phyloP scores from a whole-genome alignment of 2,113 vertebrate species.

The Morone chrysops region DNA sequence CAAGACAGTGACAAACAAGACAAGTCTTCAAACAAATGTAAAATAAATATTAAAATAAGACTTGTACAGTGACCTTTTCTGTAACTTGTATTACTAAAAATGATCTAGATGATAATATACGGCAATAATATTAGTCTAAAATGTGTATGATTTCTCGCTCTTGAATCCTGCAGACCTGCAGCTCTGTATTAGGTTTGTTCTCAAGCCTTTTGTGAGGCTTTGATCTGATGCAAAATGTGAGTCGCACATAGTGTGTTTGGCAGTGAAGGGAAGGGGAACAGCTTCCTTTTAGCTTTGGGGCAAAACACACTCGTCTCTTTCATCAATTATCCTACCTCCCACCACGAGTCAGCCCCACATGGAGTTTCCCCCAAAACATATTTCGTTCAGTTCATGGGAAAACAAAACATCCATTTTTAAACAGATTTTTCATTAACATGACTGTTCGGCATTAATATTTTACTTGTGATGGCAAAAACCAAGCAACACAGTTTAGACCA shows the following conservation, averaged over 20 bases:
- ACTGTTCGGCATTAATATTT: conserved; percentile 77
- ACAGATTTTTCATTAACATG: conserved; percentile 67
- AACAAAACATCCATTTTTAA: conserved; percentile 79
- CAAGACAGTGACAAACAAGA: not conserved
- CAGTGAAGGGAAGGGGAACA: conserved; percentile 50
- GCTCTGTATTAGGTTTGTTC: conserved; percentile 10
- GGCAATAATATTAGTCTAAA: not conserved
- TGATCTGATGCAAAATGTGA: conserved; percentile 57
- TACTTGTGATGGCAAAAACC: conserved; percentile 59
- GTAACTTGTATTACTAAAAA: not conserved
- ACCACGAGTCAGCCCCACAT: conserved; percentile 68
- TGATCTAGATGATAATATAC: too few relatives aligned
- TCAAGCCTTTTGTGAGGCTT: conserved; percentile 44
- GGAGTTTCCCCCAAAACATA: conserved; percentile 57
- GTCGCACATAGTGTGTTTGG: conserved; percentile 52
- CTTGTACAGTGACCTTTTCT: too few relatives aligned
- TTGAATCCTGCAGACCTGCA: not conserved
- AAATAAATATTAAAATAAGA: not conserved
- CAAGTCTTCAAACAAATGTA: not conserved
- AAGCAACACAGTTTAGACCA: conserved; percentile 61
- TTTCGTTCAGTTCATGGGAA: conserved; percentile 69
- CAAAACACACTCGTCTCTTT: conserved; percentile 72
- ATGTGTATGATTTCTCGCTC: not conserved
- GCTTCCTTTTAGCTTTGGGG: conserved; percentile 71
- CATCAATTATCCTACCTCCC: conserved; percentile 76